phyloP scores from a whole-genome alignment of 2,797 vertebrate genomes.

The Fratercula arctica region DNA sequence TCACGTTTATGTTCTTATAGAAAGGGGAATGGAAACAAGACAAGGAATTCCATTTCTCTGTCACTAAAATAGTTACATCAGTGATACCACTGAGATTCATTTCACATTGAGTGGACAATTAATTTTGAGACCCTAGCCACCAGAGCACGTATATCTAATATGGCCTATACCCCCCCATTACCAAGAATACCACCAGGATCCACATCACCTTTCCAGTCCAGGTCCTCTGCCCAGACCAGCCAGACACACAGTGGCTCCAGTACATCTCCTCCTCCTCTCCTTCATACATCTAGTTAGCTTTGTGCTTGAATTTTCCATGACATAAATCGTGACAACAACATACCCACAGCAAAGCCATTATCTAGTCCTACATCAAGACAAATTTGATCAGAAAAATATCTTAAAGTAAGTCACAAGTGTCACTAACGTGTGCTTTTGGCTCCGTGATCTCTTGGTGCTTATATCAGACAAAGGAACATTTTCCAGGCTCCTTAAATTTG shows the following conservation, averaged over 20 bases:
- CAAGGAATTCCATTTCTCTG: background rate
- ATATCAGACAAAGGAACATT: background rate
- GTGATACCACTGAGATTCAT: background rate
- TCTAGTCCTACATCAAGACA: background rate
- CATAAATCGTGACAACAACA: background rate
- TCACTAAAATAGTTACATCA: background rate
- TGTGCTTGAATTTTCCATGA: background rate
- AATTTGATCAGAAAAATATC: background rate
- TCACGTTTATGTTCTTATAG: background rate
- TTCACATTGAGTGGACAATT: background rate
- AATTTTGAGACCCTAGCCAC: background rate
- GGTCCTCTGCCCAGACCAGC: background rate
- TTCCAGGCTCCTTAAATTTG: background rate
- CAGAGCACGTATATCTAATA: accelerated
- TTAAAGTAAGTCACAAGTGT: background rate
- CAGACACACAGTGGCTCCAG: background rate
- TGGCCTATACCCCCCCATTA: background rate
- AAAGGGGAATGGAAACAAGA: background rate
- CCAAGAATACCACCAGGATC: background rate
- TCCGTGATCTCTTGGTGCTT: background rate
- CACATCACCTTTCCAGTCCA: background rate
- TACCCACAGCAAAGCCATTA: background rate
- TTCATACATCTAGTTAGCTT: background rate
- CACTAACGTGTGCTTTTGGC: background rate
- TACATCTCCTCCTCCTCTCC: background rate